Conservation (phyloP, 2,888 invertebrate genomes). For the Spilosoma lubricipeda region DNA sequence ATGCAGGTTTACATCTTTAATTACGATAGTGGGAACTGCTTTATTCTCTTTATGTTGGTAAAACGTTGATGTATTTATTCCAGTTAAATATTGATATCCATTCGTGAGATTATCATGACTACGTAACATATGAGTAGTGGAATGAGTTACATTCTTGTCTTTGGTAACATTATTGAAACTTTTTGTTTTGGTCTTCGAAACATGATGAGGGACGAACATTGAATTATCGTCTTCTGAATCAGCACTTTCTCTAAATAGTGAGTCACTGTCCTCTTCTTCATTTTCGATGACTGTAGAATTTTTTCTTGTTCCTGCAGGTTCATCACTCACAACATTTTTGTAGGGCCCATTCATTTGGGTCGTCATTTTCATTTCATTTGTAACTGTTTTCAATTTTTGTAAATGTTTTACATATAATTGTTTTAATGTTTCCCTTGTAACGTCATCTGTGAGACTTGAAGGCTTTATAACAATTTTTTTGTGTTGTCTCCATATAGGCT, state of each 20-base stretch:
- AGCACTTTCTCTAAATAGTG: not conserved
- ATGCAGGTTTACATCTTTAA: not conserved
- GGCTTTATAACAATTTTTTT: constrained; percentile 18
- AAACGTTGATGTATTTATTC: not conserved
- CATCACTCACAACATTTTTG: not conserved
- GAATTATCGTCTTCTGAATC: not conserved
- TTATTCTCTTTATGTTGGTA: not conserved
- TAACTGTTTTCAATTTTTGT: not conserved
- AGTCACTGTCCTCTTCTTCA: not conserved
- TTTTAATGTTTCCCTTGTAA: constrained; percentile 11
- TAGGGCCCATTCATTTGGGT: not conserved
- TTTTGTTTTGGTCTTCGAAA: not conserved
- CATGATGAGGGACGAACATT: not conserved
- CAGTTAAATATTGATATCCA: not conserved
- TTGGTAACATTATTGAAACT: not conserved
- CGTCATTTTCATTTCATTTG: not conserved
- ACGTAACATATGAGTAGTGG: not conserved
- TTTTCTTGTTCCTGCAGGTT: not conserved
- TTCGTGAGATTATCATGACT: not conserved
- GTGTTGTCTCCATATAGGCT: constrained; percentile 5
- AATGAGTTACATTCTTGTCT: not conserved
- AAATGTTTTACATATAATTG: constrained; percentile 5
- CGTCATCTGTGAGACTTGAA: constrained; percentile 4
- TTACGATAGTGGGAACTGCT: no score
- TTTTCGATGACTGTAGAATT: not conserved